Percentiles rank a stretch among this genome's conserved stretches.
Evolutionary conservation across 2,888 invertebrate species (phyloP).

Genomic region (Drosophila borealis): DNA sequence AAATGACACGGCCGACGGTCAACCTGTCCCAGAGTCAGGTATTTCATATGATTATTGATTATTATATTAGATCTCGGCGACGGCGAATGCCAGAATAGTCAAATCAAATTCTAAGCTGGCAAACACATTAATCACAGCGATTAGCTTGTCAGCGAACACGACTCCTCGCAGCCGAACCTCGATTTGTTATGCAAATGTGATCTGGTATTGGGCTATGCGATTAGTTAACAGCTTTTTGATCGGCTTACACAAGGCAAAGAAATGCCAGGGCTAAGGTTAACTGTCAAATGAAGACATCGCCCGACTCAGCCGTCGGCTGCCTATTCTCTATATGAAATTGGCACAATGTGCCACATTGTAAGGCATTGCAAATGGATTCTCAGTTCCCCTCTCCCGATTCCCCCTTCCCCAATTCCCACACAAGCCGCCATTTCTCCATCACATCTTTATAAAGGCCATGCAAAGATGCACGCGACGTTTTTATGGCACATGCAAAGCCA

Average conservation of each 20-base stretch:
- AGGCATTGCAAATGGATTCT: conserved; percentile 14
- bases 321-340: conserved; percentile 20
- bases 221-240: conserved; percentile 34
- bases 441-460: conserved; percentile 29
- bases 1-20: conserved; percentile 70
- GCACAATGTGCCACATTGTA: conserved; percentile 57
- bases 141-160: conserved; percentile 45
- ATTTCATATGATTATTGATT: conserved; percentile 43
- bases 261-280: conserved; percentile 24
- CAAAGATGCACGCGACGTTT: conserved; percentile 61
- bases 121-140: conserved; percentile 55
- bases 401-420: background rate
- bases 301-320: background rate
- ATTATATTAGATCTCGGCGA: conserved; percentile 19
- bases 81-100: conserved; percentile 19
- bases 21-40: conserved; percentile 54
- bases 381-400: background rate
- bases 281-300: conserved; percentile 29
- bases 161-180: conserved; percentile 7
- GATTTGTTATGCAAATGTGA: conserved; percentile 51
- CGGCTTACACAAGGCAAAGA: conserved; percentile 12
- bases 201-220: conserved; percentile 41
- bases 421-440: background rate
- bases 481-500: conserved; percentile 60
- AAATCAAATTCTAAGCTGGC: conserved; percentile 26